A percentile compares a stretch with the other conserved stretches of the same genome.
phyloP scores from a whole-genome alignment of 2,113 vertebrate genomes.

The Chlorodrepanis virens region DNA sequence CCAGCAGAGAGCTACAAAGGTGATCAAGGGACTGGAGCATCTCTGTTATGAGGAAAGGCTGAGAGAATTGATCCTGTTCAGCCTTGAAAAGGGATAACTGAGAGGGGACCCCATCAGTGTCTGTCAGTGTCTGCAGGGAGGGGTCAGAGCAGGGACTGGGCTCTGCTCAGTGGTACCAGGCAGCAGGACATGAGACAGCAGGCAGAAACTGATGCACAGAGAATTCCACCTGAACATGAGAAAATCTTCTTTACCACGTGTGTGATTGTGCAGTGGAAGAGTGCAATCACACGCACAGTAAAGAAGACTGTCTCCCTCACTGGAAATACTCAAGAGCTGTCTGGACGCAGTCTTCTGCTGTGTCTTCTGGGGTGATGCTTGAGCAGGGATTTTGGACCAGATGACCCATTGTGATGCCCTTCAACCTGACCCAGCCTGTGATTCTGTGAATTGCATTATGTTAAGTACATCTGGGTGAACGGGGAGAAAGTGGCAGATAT shows the following conservation, averaged over 20 bases:
- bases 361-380: neutral
- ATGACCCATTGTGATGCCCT: neutral
- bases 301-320: neutral
- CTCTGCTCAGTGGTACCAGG: accelerated
- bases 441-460: neutral
- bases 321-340: neutral
- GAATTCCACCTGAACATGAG: neutral
- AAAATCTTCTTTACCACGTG: neutral
- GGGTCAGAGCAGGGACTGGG: accelerated
- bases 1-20: neutral
- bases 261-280: neutral
- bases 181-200: neutral
- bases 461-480: neutral
- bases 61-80: neutral
- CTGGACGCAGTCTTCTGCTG: too few relatives aligned
- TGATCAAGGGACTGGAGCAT: neutral
- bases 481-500: neutral
- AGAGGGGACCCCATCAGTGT: neutral
- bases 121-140: neutral
- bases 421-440: neutral
- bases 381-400: neutral
- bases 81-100: accelerated
- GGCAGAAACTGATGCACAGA: neutral
- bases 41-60: neutral
- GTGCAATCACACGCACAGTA: neutral